Percentiles rank a stretch among this genome's conserved stretches.
phyloP scores from a whole-genome alignment of 2,113 vertebrate species.

The Ophiodon elongatus region DNA sequence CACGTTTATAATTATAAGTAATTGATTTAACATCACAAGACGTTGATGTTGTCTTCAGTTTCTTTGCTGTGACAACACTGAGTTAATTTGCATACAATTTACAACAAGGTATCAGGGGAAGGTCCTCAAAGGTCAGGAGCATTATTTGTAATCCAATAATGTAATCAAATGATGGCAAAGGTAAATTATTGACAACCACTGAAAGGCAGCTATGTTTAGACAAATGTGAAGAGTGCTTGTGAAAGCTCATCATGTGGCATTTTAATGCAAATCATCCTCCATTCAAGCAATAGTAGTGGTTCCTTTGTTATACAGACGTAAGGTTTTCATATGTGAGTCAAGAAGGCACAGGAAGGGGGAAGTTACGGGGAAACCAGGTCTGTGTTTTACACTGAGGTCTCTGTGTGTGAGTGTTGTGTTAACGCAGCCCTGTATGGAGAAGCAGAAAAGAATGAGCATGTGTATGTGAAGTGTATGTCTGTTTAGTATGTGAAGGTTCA shows the following conservation, averaged over 20 bases:
- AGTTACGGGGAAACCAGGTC: slow-evolving; percentile 8
- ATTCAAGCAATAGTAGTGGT: not conserved
- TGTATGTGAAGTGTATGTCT: slow-evolving; percentile 67
- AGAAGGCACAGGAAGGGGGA: slow-evolving; percentile 26
- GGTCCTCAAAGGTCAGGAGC: not conserved
- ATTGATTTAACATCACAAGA: not conserved
- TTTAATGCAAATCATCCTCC: slow-evolving; percentile 11
- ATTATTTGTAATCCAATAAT: not conserved
- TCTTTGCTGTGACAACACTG: slow-evolving; percentile 18
- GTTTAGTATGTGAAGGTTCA: slow-evolving; percentile 77
- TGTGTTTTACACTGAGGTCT: slow-evolving; percentile 70
- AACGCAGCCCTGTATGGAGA: slow-evolving; percentile 47
- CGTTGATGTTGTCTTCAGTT: not conserved
- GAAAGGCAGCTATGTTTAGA: not conserved
- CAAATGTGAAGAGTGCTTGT: slow-evolving; percentile 16
- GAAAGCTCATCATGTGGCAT: slow-evolving; percentile 15
- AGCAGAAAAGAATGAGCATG: slow-evolving; percentile 57
- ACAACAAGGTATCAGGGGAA: slow-evolving; percentile 1
- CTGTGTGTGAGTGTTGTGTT: slow-evolving; percentile 67
- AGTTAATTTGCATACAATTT: slow-evolving; percentile 32
- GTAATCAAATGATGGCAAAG: slow-evolving; percentile 23
- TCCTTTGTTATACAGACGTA: slow-evolving; percentile 34
- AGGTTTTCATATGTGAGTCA: slow-evolving; percentile 45
- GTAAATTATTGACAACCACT: not conserved
- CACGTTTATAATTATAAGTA: not conserved